Base-by-base conservation (phyloP, 2,113 vertebrate genomes). In the Malurus elegans region DNA sequence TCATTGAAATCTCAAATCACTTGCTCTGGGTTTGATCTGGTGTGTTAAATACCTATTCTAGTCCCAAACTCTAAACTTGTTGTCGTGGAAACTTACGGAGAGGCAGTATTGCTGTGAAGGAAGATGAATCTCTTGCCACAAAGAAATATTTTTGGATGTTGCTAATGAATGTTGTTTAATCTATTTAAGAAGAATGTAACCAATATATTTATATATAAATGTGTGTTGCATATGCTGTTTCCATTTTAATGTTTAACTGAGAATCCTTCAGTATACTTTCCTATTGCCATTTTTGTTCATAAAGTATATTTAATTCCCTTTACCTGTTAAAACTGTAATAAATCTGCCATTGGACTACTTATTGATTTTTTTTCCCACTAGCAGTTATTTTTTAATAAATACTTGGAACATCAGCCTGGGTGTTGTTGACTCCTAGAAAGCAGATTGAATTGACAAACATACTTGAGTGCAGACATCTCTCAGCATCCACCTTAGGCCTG, bases 161-260 rank as follows among this genome's bases (percentile, higher is more conserved):
- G 79, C 53, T 86, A 81, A 89, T 81, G 62, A 93, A 92, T 95
- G 88, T 93, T 80, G 25, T 94, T 93, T 92, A 44, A 83, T 86
- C 81, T 92, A 74, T 95, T 91, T 92, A 91, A 96, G 73, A 95
- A 88, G 71, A 94, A 93, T 92, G 89, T 93, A 96, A 80, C 32
- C 16, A 31, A 32, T 86, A 90, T 91, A 92, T 95, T 96, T 94
- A 89, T 95, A 88, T 74, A 82, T 50, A 79, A 90, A 70, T 80
- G 40, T 83, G 21, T 66, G 84, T 65, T 94, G 50, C 21, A 50
- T 72, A 93, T 76, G 34, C 53, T 62, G 36, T 94, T 95, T 89
- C 67, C 21, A 44, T 83, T 88, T 95, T 80, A 67, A 79, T 29
- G 44, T 84, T 95, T 86, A 79, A 82, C 50, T 94, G 75, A 84